phyloP scores from a whole-genome alignment of 2,113 vertebrate genomes.

The Nothocercus nigrocapillus region DNA sequence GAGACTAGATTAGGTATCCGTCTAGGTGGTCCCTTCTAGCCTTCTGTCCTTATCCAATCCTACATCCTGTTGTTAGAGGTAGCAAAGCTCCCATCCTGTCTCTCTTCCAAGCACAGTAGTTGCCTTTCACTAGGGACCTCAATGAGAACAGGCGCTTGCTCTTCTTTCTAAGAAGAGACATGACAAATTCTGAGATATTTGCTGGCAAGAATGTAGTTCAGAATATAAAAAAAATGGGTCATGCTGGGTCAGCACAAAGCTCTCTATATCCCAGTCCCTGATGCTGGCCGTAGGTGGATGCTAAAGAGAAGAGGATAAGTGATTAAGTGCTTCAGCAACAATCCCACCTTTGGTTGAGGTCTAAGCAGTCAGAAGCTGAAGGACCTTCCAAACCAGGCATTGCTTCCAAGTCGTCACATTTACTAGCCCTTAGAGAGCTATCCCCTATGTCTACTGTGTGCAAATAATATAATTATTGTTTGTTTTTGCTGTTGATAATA shows the following conservation, averaged over 20 bases:
- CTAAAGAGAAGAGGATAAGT: not conserved
- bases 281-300: not conserved
- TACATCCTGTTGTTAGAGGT: too few species aligned
- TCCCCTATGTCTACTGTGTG: fast-evolving
- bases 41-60: too few species aligned
- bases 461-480: not conserved
- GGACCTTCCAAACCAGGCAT: not conserved
- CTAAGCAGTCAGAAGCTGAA: not conserved
- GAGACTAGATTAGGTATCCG: too few species aligned
- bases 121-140: not conserved
- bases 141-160: too few species aligned
- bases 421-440: not conserved
- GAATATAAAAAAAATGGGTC: not conserved
- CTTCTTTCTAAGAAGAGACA: not conserved
- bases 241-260: not conserved
- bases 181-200: not conserved
- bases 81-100: not conserved
- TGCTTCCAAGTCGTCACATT: not conserved
- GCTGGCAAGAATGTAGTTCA: not conserved
- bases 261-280: not conserved
- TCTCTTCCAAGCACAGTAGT: not conserved
- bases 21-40: too few species aligned
- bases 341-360: not conserved
- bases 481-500: not conserved
- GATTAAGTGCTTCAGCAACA: not conserved